Evolutionary conservation across 1,140 invertebrate genomes (phyloP), one percentile per base, ranked within the genome.

Genomic region (Zaprionus gabonicus): DNA sequence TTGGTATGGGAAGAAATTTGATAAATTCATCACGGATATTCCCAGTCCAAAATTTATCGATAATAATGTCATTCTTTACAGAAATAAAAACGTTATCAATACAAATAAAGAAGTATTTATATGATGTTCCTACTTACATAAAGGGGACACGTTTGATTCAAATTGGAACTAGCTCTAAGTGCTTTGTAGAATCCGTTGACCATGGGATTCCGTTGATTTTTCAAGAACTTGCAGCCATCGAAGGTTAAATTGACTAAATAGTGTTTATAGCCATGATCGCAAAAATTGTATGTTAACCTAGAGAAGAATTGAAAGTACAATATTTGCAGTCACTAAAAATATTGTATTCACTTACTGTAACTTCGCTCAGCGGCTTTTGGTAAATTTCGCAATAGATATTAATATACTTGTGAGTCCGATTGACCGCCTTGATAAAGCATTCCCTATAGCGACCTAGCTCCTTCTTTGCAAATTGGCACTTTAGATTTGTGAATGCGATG

Each of bases 41-140:
- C 7, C 76, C 86, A 23, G 78, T 80, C 36, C 44, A 84, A 1
- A 90, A 25, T 51, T 77, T 67, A 31, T 90, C 65, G 2, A 90
- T 5, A 12, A 80, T 56, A 2, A 90, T 0, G 20, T 90, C 85
- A n/a, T 90, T 70, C 85, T 90, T 36, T n/a, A 20, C 1, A 3
- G 20, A 25, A 60, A 41, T 7, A 63, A 36, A 1, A 38, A 23
- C 20, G 1, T 27, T 3, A 25, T 7, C 13, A 44, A 3, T 51
- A 25, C 7, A 27, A 49, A 15, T 0, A 0, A 3, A 23, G 4
- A n/a, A 6, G 2, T 27, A 27, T 27, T 55, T n/a, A 1, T 13
- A 15, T n/a, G 20, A 4, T n/a, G 49, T 12, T 0, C 6, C 1
- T 25, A 17, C 75, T 71, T 31, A 82, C 80, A 28, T 81, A 23